Evolutionary conservation across 2,797 vertebrate species (phyloP), one percentile per base, ranked within the genome.

Genomic region (Adrianichthys oophorus): DNA sequence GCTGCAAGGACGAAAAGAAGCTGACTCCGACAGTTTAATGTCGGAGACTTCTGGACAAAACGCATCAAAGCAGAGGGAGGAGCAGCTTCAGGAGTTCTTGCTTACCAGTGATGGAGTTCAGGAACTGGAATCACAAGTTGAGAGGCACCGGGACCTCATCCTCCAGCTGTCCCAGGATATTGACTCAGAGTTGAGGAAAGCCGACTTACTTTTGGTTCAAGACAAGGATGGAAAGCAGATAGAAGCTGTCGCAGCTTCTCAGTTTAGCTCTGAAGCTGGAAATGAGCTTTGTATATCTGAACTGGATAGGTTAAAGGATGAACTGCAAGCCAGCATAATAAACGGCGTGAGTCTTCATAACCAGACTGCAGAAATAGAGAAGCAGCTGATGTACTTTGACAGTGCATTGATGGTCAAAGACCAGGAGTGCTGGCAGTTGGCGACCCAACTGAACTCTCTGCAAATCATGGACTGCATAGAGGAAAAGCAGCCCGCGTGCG

Each of bases 361-460:
- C 19, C 92, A 95, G 48, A 77, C 87, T 29, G 90, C 89, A 44
- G 92, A 94, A 37, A 54, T 97, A 48, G 94, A 98, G 81, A 93
- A 92, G 72, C 93, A 96, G 68, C 91, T 98, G 32, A 90, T 90
- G 19, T 84, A 76, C 62, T 92, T 84, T 43, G 93, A 97, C 65
- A 79, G 84, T 1, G n/a, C 92, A 14, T 82, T 96, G 79, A 85
- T 88, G 65, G 92, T 92, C 66, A 95, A 93, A 78, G 94, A 93
- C 58, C 91, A 93, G 66, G 96, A 99, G 74, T 96, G 94, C 59
- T 93, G 96, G 86, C 87, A 93, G 62, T 87, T 99, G 40, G 88
- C 93, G 8, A 76, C 94, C 42, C 94, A 96, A 79, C 88, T 99
- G 26, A 90, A 76, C 76, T 85, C 87, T 0, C 60, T 97, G 56